Percentiles rank a stretch among this genome's conserved stretches.
Conservation (phyloP, 1,140 invertebrate species). For the Radopholus similis region DNA sequence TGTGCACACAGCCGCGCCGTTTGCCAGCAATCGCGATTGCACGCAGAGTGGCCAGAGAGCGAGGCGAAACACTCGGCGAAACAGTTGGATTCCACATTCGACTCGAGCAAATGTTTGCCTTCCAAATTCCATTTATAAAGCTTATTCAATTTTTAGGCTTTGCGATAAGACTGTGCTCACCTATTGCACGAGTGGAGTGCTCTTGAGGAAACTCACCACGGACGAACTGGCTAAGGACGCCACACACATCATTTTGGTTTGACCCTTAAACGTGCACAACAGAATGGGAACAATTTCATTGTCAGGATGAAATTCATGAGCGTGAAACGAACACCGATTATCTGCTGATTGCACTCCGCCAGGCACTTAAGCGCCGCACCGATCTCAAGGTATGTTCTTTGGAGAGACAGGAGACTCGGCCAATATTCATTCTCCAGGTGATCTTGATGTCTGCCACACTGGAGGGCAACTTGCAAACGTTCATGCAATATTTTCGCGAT, state of each 20-base stretch:
- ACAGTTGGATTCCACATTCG: conserved; percentile 90
- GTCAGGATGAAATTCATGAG: conserved; percentile 90
- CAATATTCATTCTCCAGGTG: too few relatives aligned
- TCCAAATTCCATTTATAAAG: conserved; percentile 26
- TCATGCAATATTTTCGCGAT: conserved; percentile 79
- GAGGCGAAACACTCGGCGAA: conserved; percentile 78
- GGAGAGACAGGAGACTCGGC: too few relatives aligned
- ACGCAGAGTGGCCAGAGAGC: conserved; percentile 77
- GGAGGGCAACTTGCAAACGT: conserved; percentile 71
- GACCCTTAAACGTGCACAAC: background rate
- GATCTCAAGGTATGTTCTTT: too few relatives aligned
- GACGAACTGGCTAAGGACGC: conserved; percentile 70
- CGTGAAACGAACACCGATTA: conserved; percentile 88
- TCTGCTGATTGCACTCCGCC: conserved; percentile 76
- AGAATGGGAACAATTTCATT: background rate
- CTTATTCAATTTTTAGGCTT: too few relatives aligned
- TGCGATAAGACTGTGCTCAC: conserved; percentile 77
- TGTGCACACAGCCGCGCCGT: conserved; percentile 86
- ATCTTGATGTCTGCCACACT: conserved; percentile 93
- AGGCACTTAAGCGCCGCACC: conserved; percentile 71
- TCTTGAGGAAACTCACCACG: conserved; percentile 78
- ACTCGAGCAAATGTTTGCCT: conserved; percentile 69
- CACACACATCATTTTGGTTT: conserved; percentile 77
- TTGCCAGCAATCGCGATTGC: conserved; percentile 81
- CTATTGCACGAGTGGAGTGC: conserved; percentile 85